phyloP scores from a whole-genome alignment of 1,140 invertebrate species.

The Lepidurus couesii region DNA sequence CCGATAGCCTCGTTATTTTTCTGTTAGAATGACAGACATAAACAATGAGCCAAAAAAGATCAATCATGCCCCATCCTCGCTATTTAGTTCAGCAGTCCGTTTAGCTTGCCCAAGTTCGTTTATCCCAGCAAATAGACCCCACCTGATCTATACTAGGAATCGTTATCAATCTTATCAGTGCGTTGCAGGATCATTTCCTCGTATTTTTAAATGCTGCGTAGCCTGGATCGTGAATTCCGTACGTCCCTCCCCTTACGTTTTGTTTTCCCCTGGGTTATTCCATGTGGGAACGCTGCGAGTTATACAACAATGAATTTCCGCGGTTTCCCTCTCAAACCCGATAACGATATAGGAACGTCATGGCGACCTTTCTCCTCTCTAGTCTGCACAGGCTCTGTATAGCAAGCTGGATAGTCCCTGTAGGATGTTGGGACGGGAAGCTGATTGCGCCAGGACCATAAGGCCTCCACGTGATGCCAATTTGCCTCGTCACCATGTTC shows the following conservation, averaged over 20 bases:
- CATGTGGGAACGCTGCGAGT: not conserved
- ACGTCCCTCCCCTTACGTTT: not conserved
- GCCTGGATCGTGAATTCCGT: not conserved
- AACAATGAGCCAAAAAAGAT: not conserved
- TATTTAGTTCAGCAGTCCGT: not conserved
- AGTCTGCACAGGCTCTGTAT: not conserved
- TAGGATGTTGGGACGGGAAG: not conserved
- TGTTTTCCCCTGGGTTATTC: no score
- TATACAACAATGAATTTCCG: not conserved
- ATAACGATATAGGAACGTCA: not conserved
- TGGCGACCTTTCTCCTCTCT: not conserved
- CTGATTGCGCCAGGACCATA: conserved; percentile 15
- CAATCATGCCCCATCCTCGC: not conserved
- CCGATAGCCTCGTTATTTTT: not conserved
- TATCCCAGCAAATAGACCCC: not conserved
- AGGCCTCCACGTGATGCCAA: conserved; percentile 17
- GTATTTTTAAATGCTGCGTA: not conserved
- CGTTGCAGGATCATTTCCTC: not conserved
- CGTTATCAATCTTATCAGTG: conserved; percentile 1
- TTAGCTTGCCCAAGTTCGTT: not conserved
- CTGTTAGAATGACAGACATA: not conserved
- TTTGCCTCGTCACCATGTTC: conserved; percentile 2
- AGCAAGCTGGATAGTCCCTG: not conserved
- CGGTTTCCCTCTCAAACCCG: not conserved
- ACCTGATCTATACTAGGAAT: conserved; percentile 6